phyloP scores from a whole-genome alignment of 2,113 vertebrate species.

The Azemiops feae region DNA sequence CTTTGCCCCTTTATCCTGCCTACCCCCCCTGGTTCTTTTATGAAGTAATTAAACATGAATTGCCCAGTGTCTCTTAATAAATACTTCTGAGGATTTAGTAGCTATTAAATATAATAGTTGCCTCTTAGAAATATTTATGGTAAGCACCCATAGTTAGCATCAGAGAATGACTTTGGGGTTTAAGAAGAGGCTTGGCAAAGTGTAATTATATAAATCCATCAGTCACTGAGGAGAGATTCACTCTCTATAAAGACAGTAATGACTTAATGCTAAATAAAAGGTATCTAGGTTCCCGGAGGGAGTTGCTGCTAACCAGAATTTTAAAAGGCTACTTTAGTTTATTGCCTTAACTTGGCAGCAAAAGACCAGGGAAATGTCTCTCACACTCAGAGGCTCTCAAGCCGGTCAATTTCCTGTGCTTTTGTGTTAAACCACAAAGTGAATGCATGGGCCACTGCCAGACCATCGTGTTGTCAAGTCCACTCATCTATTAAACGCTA shows the following conservation, averaged over 20 bases:
- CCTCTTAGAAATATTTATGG: slow-evolving; percentile 40
- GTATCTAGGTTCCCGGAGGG: slow-evolving; percentile 6
- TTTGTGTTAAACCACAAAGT: background rate
- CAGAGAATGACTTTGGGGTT: slow-evolving; percentile 22
- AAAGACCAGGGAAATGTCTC: background rate
- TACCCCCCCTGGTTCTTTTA: slow-evolving; percentile 62
- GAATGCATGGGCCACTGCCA: background rate
- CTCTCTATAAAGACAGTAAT: slow-evolving; percentile 14
- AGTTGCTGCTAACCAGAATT: slow-evolving; percentile 42
- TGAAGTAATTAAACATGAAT: slow-evolving; percentile 76
- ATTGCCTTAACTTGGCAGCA: background rate
- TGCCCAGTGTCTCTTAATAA: slow-evolving; percentile 62
- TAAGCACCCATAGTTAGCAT: slow-evolving; percentile 27
- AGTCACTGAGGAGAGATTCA: slow-evolving; percentile 46
- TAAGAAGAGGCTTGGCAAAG: slow-evolving; percentile 7
- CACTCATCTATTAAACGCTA: background rate
- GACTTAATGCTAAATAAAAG: slow-evolving; percentile 26
- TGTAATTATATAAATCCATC: slow-evolving; percentile 24
- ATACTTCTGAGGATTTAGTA: slow-evolving; percentile 64
- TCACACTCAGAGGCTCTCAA: background rate
- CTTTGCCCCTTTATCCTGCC: slow-evolving; percentile 53
- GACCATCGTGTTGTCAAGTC: background rate
- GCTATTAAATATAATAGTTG: slow-evolving; percentile 48
- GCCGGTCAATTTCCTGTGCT: background rate
- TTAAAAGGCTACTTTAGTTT: slow-evolving; percentile 36